Evolutionary conservation across 2,113 vertebrate genomes (phyloP).

Genomic region (Pachyramphus minor): DNA sequence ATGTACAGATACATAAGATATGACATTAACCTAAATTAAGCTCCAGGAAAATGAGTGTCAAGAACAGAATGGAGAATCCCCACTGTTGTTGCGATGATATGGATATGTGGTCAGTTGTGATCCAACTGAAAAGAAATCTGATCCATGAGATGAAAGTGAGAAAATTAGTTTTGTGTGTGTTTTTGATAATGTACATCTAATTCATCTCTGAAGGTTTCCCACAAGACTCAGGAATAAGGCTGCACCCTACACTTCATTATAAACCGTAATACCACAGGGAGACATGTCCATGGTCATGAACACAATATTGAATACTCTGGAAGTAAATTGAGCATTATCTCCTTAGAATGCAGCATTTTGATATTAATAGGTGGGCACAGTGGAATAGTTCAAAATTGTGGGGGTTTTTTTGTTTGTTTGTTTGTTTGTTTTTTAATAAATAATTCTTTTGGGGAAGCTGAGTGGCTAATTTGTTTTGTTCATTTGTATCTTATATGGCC

Average conservation of each 20-base stretch:
- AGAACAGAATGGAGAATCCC: not conserved
- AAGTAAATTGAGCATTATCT: not conserved
- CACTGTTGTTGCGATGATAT: not conserved
- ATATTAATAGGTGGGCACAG: not conserved
- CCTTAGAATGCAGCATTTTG: not conserved
- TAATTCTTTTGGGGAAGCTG: not conserved
- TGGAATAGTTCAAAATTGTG: not conserved
- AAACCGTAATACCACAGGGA: not conserved
- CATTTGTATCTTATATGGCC: not conserved
- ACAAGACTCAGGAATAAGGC: not conserved
- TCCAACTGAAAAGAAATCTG: not conserved
- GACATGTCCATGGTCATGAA: not conserved
- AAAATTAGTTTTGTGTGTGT: not conserved
- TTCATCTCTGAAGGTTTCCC: slow-evolving; percentile 15
- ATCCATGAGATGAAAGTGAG: not conserved
- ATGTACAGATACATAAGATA: not conserved
- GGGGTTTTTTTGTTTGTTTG: not conserved
- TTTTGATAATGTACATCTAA: not conserved
- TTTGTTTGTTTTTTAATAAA: not conserved
- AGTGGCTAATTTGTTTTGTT: not conserved
- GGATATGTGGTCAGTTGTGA: not conserved
- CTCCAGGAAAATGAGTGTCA: not conserved
- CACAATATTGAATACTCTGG: not conserved
- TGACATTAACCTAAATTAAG: not conserved
- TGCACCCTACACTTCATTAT: not conserved